A percentile compares a stretch with the other conserved stretches of the same genome.
Conservation (phyloP, 2,888 invertebrate genomes). For the Trissonchulus latispiculum region DNA sequence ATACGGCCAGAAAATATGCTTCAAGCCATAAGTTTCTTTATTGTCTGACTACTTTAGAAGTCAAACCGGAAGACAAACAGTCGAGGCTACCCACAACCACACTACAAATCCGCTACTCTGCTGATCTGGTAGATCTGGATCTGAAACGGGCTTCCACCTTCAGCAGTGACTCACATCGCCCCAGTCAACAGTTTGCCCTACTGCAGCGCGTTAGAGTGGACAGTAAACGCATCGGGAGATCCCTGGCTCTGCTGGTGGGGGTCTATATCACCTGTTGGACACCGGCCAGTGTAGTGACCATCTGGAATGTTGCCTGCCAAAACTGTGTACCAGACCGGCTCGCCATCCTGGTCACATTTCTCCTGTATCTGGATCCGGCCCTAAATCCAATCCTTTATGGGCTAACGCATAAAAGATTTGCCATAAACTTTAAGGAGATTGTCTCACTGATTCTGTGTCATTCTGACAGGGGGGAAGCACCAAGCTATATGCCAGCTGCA, state of each 20-base stretch:
- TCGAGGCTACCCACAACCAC: too few relatives aligned
- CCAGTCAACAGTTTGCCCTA: background rate
- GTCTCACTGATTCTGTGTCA: background rate
- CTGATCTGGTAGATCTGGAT: background rate
- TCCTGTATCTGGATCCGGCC: background rate
- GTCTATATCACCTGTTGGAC: background rate
- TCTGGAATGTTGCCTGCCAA: background rate
- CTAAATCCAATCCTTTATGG: background rate
- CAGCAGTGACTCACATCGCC: too few relatives aligned
- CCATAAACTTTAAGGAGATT: background rate
- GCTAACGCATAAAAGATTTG: background rate
- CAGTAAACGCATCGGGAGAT: background rate
- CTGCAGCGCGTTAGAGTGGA: background rate
- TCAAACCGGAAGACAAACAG: too few relatives aligned
- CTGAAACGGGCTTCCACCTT: background rate
- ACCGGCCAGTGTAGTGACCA: background rate
- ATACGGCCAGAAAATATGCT: too few relatives aligned
- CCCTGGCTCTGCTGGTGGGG: background rate
- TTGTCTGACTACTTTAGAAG: too few relatives aligned
- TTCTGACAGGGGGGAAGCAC: too few relatives aligned
- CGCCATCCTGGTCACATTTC: background rate
- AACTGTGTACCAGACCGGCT: background rate
- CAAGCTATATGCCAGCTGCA: too few relatives aligned
- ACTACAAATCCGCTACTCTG: background rate
- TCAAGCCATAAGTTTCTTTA: too few relatives aligned